Conservation (phyloP, 2,113 vertebrate species). For the Lonchura striata region DNA sequence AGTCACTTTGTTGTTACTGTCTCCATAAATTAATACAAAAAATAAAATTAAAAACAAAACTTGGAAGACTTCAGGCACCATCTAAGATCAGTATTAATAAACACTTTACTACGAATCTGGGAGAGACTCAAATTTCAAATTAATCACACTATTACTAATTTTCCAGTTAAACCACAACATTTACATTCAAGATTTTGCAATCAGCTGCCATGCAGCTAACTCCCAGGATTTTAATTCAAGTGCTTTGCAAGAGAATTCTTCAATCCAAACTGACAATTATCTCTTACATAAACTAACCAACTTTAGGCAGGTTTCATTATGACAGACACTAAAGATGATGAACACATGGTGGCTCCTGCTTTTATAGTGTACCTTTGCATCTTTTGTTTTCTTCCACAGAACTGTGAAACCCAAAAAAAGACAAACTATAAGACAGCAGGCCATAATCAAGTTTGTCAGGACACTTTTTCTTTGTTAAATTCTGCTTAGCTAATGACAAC, state of each 20-base stretch:
- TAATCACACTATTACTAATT: not conserved
- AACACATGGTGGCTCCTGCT: not conserved
- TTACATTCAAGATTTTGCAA: not conserved
- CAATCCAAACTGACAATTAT: not conserved
- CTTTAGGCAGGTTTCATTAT: not conserved
- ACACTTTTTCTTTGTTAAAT: slow-evolving; percentile 22
- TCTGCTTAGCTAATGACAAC: slow-evolving; percentile 14
- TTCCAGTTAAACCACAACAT: not conserved
- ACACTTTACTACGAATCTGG: not conserved
- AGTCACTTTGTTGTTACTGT: not conserved
- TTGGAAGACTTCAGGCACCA: not conserved
- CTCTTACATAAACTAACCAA: not conserved
- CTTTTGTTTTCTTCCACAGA: not conserved
- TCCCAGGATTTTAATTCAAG: not conserved
- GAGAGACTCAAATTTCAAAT: not conserved
- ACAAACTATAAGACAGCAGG: not conserved
- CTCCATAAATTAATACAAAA: not conserved
- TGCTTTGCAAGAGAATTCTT: not conserved
- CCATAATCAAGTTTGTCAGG: not conserved
- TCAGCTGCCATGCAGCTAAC: not conserved
- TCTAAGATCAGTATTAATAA: not conserved
- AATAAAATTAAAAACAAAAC: not conserved
- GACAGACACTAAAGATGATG: not conserved
- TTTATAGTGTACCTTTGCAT: not conserved
- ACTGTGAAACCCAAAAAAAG: not conserved